Conservation (phyloP, 1,140 invertebrate genomes). For the Scylla paramamosain region DNA sequence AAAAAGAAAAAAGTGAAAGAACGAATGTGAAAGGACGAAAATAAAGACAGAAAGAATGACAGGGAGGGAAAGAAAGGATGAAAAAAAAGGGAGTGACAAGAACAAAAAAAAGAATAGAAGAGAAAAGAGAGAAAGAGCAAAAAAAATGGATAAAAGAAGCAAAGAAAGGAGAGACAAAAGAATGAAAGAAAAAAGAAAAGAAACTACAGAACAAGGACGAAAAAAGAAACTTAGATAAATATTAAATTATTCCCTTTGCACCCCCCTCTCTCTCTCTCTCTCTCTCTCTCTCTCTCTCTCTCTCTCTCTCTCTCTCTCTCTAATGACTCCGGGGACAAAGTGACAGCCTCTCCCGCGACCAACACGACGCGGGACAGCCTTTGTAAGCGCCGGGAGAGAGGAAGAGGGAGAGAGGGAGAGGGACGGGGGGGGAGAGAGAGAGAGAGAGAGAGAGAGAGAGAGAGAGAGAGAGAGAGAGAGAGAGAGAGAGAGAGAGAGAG, state of each 20-base stretch:
- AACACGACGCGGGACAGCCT: too few species aligned
- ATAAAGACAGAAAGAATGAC: not conserved
- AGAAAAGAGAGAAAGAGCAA: not conserved
- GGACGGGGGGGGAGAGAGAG: not conserved
- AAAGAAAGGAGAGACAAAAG: not conserved
- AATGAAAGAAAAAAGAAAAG: too few species aligned
- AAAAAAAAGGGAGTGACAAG: not conserved
- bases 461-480: not conserved
- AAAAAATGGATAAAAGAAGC: not conserved
- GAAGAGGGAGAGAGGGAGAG: not conserved
- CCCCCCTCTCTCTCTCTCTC: too few species aligned
- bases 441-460: constrained; percentile 6
- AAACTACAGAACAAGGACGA: not conserved
- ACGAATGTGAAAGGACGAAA: not conserved
- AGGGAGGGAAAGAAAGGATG: not conserved
- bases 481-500: not conserved
- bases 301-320: too few species aligned
- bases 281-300: too few species aligned
- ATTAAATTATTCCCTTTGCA: not conserved
- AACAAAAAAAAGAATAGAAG: not conserved
- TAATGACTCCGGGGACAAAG: not conserved
- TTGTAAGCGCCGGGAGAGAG: not conserved
- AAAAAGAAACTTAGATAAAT: not conserved
- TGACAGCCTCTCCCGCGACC: too few species aligned
- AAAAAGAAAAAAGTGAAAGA: constrained; percentile 17